Base-by-base conservation (phyloP, 2,797 vertebrate species). In the Vireo griseus region DNA sequence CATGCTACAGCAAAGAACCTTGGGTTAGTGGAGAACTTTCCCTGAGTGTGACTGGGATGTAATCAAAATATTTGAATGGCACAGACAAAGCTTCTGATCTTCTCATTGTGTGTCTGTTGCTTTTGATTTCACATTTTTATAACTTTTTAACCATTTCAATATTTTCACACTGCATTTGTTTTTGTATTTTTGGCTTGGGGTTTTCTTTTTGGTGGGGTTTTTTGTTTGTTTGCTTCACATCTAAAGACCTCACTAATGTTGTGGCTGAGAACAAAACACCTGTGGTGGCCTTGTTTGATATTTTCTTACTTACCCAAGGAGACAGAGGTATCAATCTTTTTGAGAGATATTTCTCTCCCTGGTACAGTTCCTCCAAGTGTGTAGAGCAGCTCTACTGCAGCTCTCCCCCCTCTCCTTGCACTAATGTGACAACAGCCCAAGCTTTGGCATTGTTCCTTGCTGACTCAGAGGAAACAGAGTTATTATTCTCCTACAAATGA, bases 161-260 rank as follows among this genome's bases (percentile, higher is more conserved):
- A 18, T 17, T 47, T 92, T 66, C 3, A 79, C 35, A 79, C 35
- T 31, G 37, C 2, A 0, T 17, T 28, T 61, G 40, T 37, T 2
- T 29, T 45, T 45, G 40, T 22, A 28, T 55, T 67, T 26, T 61
- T 6, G 1, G 3, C 18, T 19, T 42, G 44, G 11, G 4, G 0
- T 10, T 33, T 33, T 22, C 28, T 55, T 67, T 31, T 61, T 6
- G 1, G 3, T 37, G 45, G 10, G 3, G 0, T 11, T 33, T 33
- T 24, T 47, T 11, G 8, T n/a, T 44, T 15, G 6, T 2, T 24
- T n/a, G 21, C 72, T 73, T 80, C 24, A 29, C 7, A 8, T 40
- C 31, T 63, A 42, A 69, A 69, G 20, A 29, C 10, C 6, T 73
- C 22, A 13, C 11, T 62, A 13, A 58, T 24, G 2, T 33, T 9